Base-by-base conservation (phyloP, 1,140 invertebrate species). In the Dendrolimus kikuchii region DNA sequence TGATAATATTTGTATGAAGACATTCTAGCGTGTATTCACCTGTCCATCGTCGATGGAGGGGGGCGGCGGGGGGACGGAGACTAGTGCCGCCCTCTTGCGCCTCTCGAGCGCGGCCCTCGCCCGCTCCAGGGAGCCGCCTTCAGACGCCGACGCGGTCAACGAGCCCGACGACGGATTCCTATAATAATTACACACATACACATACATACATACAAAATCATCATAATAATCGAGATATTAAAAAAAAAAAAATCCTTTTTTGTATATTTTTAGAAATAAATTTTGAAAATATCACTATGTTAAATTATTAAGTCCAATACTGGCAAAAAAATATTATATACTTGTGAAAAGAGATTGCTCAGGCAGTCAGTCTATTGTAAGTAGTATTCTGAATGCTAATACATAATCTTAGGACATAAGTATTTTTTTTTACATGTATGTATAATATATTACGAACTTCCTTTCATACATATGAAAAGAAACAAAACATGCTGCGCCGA, bases 101-200 rank as follows among this genome's bases (percentile, higher is more conserved):
- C 93, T 89, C 71, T 94, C 93, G 6, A 92, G 86, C 6, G 93
- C 92, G 43, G 91, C 92, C 73, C 95, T 94, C 9, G 92, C 92
- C 51, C 94, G 89, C 84, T 95, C 94, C 77, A 95, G 82, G 51
- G 94, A 95, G 57, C 94, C 94, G 60, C 93, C 93, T 87, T 95
- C 94, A 63, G 90, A 89, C 66, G 91, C 89, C 61, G 89, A 89
- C 73, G 91, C 88, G 46, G 92, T 89, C 71, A 93, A 89, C 60
- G 93, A 94, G 42, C 93, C 92, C 53, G 92, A 92, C 68, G 93
- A 94, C 58, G 93, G 91, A 88, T 95, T 95, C 85, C 94, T 95
- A 76, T 36, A 39, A 36, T 38, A 37, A 38, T 39, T 5, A 8
- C 38, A 57, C 41, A 50, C 40, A 4, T 46, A 37, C 23, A 38